Evolutionary conservation across 2,888 invertebrate genomes (phyloP).

Genomic region (Cataglyphis livida): DNA sequence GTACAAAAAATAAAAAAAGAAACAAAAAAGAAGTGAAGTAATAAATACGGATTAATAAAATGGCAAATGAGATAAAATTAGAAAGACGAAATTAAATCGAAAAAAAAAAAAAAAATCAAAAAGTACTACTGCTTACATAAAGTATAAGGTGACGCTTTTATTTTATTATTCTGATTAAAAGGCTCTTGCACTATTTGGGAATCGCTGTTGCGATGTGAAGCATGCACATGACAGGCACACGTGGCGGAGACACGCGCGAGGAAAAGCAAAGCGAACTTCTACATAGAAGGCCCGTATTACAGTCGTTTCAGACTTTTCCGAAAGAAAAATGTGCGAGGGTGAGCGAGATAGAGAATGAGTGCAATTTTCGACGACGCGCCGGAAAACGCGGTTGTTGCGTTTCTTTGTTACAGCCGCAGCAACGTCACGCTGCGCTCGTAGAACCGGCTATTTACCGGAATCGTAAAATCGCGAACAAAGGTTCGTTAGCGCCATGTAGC

Average conservation of each 20-base stretch:
- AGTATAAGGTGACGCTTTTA: not conserved
- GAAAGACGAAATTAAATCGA: not conserved
- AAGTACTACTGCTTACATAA: not conserved
- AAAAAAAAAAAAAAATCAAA: not conserved
- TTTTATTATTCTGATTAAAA: conserved; percentile 13
- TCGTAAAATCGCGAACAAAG: conserved; percentile 62
- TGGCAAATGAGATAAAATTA: not conserved
- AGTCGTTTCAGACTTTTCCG: conserved; percentile 47
- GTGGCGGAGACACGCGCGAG: conserved; percentile 56
- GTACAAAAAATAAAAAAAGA: not conserved
- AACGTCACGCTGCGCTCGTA: conserved; percentile 28
- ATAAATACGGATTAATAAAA: not conserved
- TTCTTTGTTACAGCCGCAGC: conserved; percentile 52
- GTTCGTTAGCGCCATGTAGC: conserved; percentile 43
- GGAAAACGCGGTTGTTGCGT: conserved; percentile 45
- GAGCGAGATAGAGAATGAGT: not conserved
- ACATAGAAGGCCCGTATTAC: conserved; percentile 20
- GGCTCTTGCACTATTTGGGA: conserved; percentile 12
- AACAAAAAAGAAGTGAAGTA: not conserved
- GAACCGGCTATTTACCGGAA: conserved; percentile 38
- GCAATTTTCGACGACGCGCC: conserved; percentile 44
- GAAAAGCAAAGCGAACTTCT: conserved; percentile 38
- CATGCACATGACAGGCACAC: conserved; percentile 59
- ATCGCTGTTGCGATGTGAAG: not conserved
- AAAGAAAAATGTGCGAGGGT: not conserved